phyloP scores from a whole-genome alignment of 2,797 vertebrate species.

The Takifugu rubripes region DNA sequence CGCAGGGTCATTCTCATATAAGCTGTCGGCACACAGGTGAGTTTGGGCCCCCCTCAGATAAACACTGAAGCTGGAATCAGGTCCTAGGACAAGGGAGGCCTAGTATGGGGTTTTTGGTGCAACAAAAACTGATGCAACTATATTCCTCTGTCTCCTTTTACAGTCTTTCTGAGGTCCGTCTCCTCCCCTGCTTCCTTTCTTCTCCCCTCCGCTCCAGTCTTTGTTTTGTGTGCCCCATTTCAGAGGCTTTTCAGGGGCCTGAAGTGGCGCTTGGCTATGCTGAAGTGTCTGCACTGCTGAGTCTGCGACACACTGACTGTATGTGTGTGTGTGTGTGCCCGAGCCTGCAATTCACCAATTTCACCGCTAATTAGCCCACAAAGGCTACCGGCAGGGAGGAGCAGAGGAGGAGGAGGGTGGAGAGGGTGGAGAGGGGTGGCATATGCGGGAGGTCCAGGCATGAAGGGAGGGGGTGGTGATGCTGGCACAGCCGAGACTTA shows the following conservation, averaged over 20 bases:
- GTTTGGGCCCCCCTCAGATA: constrained; percentile 11
- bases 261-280: constrained; percentile 79
- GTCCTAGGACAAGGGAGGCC: neutral
- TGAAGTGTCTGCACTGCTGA: constrained; percentile 79
- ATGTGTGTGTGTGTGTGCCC: constrained; percentile 63
- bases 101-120: too few relatives aligned
- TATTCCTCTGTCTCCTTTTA: constrained; percentile 38
- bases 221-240: constrained; percentile 69
- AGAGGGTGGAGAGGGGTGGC: constrained; percentile 55
- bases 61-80: neutral
- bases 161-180: constrained; percentile 28
- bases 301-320: constrained; percentile 75
- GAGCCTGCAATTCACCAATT: constrained; percentile 84
- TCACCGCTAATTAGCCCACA: constrained; percentile 83
- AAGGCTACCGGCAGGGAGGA: constrained; percentile 74
- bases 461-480: constrained; percentile 34
- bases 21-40: constrained; percentile 37
- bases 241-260: constrained; percentile 74
- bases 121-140: constrained; percentile 22
- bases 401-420: constrained; percentile 60
- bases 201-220: constrained; percentile 56
- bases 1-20: constrained; percentile 9
- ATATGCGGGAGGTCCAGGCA: constrained; percentile 73
- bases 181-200: constrained; percentile 45
- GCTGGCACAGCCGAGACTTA: constrained; percentile 79